These are phyloP conservation scores for Lophochroa leadbeateri DNA, from an alignment of 2,113 vertebrate genomes.

Conservation along the genomic window DNA sequence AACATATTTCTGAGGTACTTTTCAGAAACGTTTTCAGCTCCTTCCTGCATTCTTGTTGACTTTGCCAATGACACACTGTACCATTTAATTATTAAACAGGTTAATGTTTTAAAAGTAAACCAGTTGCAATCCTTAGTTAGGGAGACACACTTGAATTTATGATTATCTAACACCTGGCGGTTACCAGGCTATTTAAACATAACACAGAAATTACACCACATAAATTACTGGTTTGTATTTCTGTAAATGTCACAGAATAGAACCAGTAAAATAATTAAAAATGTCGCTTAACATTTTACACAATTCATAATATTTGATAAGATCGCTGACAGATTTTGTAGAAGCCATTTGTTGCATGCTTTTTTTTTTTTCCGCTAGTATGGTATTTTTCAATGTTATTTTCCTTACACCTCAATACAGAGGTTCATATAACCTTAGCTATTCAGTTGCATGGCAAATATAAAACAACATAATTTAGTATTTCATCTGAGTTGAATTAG, in stretches of 20 bases:
- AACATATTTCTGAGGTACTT: not conserved
- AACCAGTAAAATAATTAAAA: not conserved
- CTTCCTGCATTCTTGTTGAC: not conserved
- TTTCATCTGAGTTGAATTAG: not conserved
- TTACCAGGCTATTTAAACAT: not conserved
- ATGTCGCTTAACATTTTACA: not conserved
- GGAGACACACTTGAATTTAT: not conserved
- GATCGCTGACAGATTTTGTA: not conserved
- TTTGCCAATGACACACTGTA: not conserved
- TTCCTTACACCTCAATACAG: not conserved
- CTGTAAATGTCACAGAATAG: not conserved
- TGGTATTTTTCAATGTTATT: not conserved
- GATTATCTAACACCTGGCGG: not conserved
- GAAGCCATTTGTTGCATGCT: not conserved
- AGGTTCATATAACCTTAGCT: not conserved
- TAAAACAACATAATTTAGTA: not conserved
- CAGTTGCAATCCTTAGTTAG: not conserved
- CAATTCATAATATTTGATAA: not conserved
- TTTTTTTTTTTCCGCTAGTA: not conserved
- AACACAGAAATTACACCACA: not conserved
- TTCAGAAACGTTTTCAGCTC: not conserved
- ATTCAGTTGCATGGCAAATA: fast-evolving
- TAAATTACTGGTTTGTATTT: not conserved
- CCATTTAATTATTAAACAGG: slow-evolving; percentile 17
- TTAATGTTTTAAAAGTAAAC: slow-evolving; percentile 5